Evolutionary conservation across 2,797 vertebrate species (phyloP).

Genomic region (Halcyon chelicuti): DNA sequence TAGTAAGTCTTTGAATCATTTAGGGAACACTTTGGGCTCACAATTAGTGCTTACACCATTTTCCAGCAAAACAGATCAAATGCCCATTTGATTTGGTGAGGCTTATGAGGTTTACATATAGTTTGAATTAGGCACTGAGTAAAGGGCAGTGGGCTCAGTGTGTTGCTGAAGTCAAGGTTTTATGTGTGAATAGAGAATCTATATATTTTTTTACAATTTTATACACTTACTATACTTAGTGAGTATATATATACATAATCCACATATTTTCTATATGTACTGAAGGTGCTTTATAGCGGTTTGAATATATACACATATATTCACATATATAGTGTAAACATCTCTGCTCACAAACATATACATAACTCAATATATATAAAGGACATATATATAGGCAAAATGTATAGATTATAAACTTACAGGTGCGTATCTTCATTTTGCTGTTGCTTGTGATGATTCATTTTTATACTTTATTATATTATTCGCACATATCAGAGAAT

Average conservation of each 20-base stretch:
- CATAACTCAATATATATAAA: background rate
- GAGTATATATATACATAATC: background rate
- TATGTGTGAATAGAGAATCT: background rate
- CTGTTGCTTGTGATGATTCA: background rate
- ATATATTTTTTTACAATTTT: background rate
- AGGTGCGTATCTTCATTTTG: background rate
- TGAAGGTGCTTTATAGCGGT: background rate
- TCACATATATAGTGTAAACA: background rate
- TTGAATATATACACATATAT: background rate
- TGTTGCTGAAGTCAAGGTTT: background rate
- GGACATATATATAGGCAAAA: background rate
- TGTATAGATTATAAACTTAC: background rate
- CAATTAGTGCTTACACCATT: background rate
- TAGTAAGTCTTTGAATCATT: background rate
- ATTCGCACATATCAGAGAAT: background rate
- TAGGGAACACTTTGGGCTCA: background rate
- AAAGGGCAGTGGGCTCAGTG: background rate
- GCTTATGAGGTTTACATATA: background rate
- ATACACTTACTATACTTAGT: background rate
- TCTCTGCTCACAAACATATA: background rate
- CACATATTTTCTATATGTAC: background rate
- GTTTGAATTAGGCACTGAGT: background rate
- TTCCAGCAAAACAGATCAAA: background rate
- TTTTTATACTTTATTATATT: background rate
- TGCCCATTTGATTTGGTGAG: background rate